Evolutionary conservation across 2,797 vertebrate species (phyloP).

Genomic region (Chelon labrosus): DNA sequence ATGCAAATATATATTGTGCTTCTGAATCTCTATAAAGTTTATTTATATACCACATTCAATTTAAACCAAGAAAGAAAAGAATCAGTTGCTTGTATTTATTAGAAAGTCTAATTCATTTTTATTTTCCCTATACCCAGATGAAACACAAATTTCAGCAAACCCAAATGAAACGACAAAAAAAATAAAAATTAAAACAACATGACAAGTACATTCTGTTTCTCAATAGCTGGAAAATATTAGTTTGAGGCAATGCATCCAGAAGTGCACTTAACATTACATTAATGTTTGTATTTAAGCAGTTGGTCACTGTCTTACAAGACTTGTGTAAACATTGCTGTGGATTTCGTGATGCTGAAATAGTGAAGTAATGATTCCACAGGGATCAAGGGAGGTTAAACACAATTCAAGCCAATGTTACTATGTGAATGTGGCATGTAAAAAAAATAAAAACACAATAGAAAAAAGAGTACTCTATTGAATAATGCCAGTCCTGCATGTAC

Average conservation of each 20-base stretch:
- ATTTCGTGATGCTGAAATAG: constrained; percentile 57
- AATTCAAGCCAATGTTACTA: constrained; percentile 30
- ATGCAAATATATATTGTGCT: not conserved
- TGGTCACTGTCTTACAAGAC: constrained; percentile 51
- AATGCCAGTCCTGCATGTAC: constrained; percentile 55
- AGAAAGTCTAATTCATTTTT: constrained; percentile 85
- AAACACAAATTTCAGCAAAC: constrained; percentile 76
- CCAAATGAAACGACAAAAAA: constrained; percentile 51
- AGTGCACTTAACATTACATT: constrained; percentile 72
- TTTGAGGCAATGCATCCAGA: constrained; percentile 74
- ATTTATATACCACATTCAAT: constrained; percentile 5
- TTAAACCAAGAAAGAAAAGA: constrained; percentile 67
- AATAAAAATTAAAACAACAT: constrained; percentile 65
- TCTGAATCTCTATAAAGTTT: not conserved
- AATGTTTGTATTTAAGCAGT: constrained; percentile 43
- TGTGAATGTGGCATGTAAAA: constrained; percentile 65
- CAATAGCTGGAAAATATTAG: constrained; percentile 62
- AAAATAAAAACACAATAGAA: constrained; percentile 36
- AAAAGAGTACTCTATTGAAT: constrained; percentile 48
- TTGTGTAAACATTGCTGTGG: constrained; percentile 63
- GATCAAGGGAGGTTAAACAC: constrained; percentile 50
- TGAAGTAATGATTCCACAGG: constrained; percentile 54
- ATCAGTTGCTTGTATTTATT: constrained; percentile 76
- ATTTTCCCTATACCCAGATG: constrained; percentile 73
- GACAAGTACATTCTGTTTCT: constrained; percentile 81